phyloP scores from a whole-genome alignment of 2,888 invertebrate genomes.

The Brachyopa scutellaris region DNA sequence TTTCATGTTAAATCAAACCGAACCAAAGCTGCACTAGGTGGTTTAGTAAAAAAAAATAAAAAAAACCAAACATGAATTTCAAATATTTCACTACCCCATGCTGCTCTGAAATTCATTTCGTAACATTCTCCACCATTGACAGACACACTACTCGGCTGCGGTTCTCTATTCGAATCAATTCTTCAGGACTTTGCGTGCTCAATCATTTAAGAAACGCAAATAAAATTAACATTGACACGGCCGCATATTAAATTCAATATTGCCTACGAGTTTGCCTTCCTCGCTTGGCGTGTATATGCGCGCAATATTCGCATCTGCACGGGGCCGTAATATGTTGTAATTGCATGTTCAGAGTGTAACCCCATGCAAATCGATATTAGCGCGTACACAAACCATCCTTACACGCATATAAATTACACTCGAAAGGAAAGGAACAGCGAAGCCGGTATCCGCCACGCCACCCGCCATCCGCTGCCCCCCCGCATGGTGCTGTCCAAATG shows the following conservation, averaged over 20 bases:
- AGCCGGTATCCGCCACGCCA: slow-evolving; percentile 40
- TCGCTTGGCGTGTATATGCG: slow-evolving; percentile 22
- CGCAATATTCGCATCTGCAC: slow-evolving; percentile 38
- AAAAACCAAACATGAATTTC: slow-evolving; percentile 51
- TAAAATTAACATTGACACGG: slow-evolving; percentile 71
- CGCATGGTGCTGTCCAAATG: slow-evolving; percentile 44
- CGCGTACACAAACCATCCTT: slow-evolving; percentile 61
- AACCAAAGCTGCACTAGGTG: slow-evolving; percentile 14
- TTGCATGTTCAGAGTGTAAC: slow-evolving; percentile 67
- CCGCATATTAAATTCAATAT: slow-evolving; percentile 60
- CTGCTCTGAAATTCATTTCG: slow-evolving; percentile 61
- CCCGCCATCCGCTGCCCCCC: slow-evolving; percentile 36
- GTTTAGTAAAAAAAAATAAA: slow-evolving; percentile 8
- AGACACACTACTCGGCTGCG: slow-evolving; percentile 40
- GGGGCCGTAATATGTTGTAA: slow-evolving; percentile 63
- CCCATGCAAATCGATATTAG: slow-evolving; percentile 68
- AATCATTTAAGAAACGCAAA: slow-evolving; percentile 67
- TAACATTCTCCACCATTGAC: slow-evolving; percentile 57
- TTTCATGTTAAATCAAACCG: neutral
- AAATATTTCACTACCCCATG: slow-evolving; percentile 64
- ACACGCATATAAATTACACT: slow-evolving; percentile 53
- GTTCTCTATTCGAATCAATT: slow-evolving; percentile 44
- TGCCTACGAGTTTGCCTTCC: neutral
- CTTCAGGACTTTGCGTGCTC: slow-evolving; percentile 61
- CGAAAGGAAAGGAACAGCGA: neutral